These are phyloP conservation scores for Gulo gulo DNA, from an alignment of 2,113 vertebrate species.

Conservation along the genomic window DNA sequence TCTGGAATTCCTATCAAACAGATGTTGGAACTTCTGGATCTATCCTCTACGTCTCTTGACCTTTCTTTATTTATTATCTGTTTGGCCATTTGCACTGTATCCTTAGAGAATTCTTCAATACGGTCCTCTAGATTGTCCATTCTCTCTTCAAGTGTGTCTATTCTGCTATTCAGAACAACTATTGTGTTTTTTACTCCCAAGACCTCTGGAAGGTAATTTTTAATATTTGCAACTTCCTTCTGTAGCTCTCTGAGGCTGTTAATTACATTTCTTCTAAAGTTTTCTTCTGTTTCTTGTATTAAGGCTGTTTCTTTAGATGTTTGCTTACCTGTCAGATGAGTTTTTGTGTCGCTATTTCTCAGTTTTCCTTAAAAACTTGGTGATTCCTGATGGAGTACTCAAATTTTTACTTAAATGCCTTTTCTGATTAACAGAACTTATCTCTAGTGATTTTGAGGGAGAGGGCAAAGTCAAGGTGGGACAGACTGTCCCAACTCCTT, in stretches of 20 bases:
- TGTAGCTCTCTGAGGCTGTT: not conserved
- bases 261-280: conserved; percentile 15
- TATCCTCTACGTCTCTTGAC: no score
- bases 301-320: not conserved
- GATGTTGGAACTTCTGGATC: no score
- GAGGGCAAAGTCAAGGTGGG: not conserved
- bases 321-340: not conserved
- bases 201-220: not conserved
- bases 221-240: not conserved
- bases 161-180: not conserved
- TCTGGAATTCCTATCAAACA: no score
- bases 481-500: not conserved
- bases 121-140: no score
- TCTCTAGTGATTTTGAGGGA: not conserved
- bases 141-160: not conserved
- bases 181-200: not conserved
- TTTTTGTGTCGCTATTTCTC: not conserved
- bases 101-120: no score
- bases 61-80: no score
- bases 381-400: not conserved
- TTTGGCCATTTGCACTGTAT: no score
- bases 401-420: not conserved
- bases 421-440: not conserved
- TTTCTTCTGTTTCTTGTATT: conserved; percentile 17
- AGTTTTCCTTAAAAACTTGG: not conserved